Evolutionary conservation across 2,888 invertebrate genomes (phyloP), one percentile per base, ranked within the genome.

Genomic region (Xanthostigma xanthostigma): DNA sequence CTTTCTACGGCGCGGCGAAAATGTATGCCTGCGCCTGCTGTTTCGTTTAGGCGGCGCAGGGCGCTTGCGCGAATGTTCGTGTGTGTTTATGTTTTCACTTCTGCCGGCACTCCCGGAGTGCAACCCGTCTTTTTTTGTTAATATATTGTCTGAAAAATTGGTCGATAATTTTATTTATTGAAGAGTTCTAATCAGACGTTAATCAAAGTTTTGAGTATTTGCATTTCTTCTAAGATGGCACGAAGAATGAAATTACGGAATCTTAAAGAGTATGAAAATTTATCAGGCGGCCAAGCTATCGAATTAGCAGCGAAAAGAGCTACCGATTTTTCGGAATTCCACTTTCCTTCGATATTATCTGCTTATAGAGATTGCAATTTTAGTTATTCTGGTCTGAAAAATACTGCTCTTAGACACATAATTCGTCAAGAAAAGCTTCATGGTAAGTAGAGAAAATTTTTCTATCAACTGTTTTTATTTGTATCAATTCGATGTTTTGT

Each of bases 281-380:
- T 88, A 59, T 79, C 80, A 61, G 95, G 96, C 11, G 96, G 96
- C 0, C 74, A 70, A 60, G 89, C 93, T 27, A 76, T 97, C 36
- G 96, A 97, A 70, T 62, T 74, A 51, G 80, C 91, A 46, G 91
- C 95, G 0, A 66, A 62, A 37, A 71, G 71, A 60, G 76, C 81
- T 9, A 75, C 74, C n/a, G 69, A 85, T 64, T 74, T 78, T 0
- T 59, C 69, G 9, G 68, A 76, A 50, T 90, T 81, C 65, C 57
- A 72, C 27, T 85, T 92, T 59, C 74, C 80, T 0, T 58, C 75
- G 41, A 79, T 85, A 1, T 65, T 92, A 63, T 59, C 72, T 3
- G 72, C 64, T 53, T 69, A 76, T 48, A 76, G 73, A 60, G 80
- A 92, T 63, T 96, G 96, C 62, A 84, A 89, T 66, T 96, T 96